A percentile compares a stretch with the other conserved stretches of the same genome.
phyloP scores from a whole-genome alignment of 2,797 vertebrate species.

The Sebastes glaucus region DNA sequence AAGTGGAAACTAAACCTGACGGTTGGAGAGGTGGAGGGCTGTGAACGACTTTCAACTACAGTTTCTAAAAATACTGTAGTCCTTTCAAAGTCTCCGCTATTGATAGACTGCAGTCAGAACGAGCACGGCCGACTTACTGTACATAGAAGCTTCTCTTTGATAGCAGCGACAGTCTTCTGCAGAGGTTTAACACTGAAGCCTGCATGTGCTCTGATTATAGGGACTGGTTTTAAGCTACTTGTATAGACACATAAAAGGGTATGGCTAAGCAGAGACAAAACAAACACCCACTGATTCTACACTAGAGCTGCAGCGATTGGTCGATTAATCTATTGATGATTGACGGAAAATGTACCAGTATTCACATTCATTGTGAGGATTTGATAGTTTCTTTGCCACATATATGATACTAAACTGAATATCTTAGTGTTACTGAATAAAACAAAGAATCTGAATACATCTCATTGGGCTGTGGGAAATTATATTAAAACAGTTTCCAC shows the following conservation, averaged over 20 bases:
- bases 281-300: not conserved
- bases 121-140: constrained; percentile 50
- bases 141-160: constrained; percentile 15
- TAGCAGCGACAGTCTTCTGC: not conserved
- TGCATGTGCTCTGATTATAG: not conserved
- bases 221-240: not conserved
- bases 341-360: not conserved
- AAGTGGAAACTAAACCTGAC: constrained; percentile 36
- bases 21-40: constrained; percentile 6
- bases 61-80: constrained; percentile 67
- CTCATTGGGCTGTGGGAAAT: not conserved
- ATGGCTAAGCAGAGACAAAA: not conserved
- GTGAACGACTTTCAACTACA: constrained; percentile 28
- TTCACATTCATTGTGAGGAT: not conserved
- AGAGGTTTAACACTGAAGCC: not conserved
- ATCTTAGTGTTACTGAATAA: not conserved
- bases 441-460: not conserved
- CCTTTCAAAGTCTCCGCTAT: constrained; percentile 71
- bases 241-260: not conserved
- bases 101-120: constrained; percentile 51
- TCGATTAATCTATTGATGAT: not conserved
- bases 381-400: not conserved
- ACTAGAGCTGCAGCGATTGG: not conserved
- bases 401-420: not conserved
- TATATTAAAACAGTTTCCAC: not conserved